These are phyloP conservation scores for Enteromius radiatus DNA, from an alignment of 2,797 vertebrate genomes.

Conservation along the genomic window DNA sequence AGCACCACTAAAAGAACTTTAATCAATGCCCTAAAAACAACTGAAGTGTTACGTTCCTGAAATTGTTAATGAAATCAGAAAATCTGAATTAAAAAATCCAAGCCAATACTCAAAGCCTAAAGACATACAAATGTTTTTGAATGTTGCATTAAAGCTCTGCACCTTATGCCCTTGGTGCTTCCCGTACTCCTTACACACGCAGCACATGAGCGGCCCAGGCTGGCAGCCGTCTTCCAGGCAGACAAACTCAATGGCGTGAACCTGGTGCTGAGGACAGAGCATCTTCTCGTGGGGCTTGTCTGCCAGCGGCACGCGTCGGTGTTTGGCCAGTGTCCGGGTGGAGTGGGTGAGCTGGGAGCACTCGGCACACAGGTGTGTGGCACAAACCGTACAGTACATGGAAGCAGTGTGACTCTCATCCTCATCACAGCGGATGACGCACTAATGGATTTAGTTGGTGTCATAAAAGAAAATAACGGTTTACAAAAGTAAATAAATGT, in stretches of 20 bases:
- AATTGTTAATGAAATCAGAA: neutral
- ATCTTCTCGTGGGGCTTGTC: constrained; percentile 99
- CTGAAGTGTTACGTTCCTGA: neutral
- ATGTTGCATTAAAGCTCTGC: constrained; percentile 34
- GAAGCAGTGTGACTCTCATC: constrained; percentile 95
- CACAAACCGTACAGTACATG: constrained; percentile 96
- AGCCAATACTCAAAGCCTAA: neutral
- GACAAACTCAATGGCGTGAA: constrained; percentile 97
- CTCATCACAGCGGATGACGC: constrained; percentile 94
- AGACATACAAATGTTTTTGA: neutral
- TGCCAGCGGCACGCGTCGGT: constrained; percentile 93
- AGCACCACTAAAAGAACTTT: neutral
- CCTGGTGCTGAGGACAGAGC: constrained; percentile 94
- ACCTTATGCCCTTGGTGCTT: constrained; percentile 99
- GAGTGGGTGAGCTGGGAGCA: constrained; percentile 97
- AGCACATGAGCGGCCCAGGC: constrained; percentile 94
- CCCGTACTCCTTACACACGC: constrained; percentile 98
- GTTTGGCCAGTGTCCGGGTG: constrained; percentile 96
- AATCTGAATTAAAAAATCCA: neutral
- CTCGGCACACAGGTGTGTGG: constrained; percentile 94
- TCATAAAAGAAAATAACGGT: no score
- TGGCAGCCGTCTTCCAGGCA: constrained; percentile 95
- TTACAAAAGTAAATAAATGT: neutral
- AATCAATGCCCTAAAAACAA: neutral
- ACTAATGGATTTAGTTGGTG: no score